These are phyloP conservation scores for Drosophila ochracea DNA, from an alignment of 2,888 invertebrate genomes.

Conservation along the genomic window DNA sequence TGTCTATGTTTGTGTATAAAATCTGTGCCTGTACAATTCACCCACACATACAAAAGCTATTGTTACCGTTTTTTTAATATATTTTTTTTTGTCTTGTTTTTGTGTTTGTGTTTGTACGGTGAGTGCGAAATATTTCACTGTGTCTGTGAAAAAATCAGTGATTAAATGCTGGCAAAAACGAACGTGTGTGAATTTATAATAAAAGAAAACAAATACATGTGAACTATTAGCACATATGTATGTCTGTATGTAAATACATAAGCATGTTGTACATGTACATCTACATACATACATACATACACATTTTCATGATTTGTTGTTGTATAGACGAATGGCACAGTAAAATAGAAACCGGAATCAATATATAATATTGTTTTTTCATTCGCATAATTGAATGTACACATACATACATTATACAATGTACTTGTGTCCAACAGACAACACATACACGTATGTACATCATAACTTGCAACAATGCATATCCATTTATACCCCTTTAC, in stretches of 20 bases:
- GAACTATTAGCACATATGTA: conserved; percentile 25
- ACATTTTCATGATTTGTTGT: conserved; percentile 21
- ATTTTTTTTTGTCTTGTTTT: conserved; percentile 12
- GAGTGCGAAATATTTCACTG: conserved; percentile 47
- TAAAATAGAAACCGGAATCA: conserved; percentile 75
- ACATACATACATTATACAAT: conserved; percentile 25
- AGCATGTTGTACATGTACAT: conserved; percentile 11
- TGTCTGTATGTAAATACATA: not conserved
- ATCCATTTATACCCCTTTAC: not conserved
- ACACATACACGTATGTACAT: not conserved
- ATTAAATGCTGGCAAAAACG: conserved; percentile 57
- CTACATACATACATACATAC: conserved; percentile 2
- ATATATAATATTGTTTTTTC: conserved; percentile 57
- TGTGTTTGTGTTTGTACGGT: conserved; percentile 41
- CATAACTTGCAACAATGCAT: conserved; percentile 2
- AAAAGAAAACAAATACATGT: conserved; percentile 42
- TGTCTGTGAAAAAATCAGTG: conserved; percentile 41
- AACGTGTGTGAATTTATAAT: conserved; percentile 54
- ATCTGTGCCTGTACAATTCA: conserved; percentile 19
- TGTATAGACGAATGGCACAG: conserved; percentile 67
- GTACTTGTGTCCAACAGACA: conserved; percentile 34
- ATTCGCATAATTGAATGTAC: conserved; percentile 48
- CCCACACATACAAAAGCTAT: conserved; percentile 23
- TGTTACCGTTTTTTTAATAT: conserved; percentile 23
- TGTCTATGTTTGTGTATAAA: conserved; percentile 6